Evolutionary conservation across 2,797 vertebrate genomes (phyloP), one percentile per base, ranked within the genome.

Genomic region (Poeciliopsis presidionis): DNA sequence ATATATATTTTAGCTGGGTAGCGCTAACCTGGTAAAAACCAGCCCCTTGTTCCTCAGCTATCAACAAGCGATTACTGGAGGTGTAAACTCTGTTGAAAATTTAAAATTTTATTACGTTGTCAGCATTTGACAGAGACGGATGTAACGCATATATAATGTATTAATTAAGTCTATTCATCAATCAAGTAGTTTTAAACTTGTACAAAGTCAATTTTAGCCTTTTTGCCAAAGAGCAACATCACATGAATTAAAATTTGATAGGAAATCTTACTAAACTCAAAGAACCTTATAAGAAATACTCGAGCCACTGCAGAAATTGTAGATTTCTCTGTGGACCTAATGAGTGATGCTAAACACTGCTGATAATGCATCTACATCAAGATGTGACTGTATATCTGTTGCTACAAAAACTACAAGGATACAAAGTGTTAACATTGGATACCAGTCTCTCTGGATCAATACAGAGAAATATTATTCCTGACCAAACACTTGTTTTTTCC

Each of bases 311-410:
- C 70, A 77, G 72, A 78, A 72, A 85, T 87, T 87, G 79, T 12
- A 46, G 18, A 65, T 74, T 36, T 43, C 84, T 84, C 75, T 72
- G 78, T 65, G 84, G 87, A 82, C 63, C 36, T 70, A 70, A 84
- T 80, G 75, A 80, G 76, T 84, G 72, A 72, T 76, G 53, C 77
- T 81, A 85, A 90, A 90, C 74, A 92, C 76, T 80, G 76, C 79
- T 79, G 77, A 89, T 81, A 88, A 81, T 81, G 84, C 73, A 86
- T 83, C 51, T 81, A 83, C 86, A 86, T 83, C 55, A 79, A 75
- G 45, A 61, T 74, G 71, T 69, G 53, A 79, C n/a, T 71, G 18
- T 63, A 79, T 46, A 57, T 45, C 46, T 61, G 47, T 16, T 25
- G 49, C 53, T 71, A 51, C 51, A 33, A 43, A 28, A 80, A 61